Evolutionary conservation across 2,113 vertebrate genomes (phyloP), one percentile per base, ranked within the genome.

Genomic region (Accipiter virgatus): DNA sequence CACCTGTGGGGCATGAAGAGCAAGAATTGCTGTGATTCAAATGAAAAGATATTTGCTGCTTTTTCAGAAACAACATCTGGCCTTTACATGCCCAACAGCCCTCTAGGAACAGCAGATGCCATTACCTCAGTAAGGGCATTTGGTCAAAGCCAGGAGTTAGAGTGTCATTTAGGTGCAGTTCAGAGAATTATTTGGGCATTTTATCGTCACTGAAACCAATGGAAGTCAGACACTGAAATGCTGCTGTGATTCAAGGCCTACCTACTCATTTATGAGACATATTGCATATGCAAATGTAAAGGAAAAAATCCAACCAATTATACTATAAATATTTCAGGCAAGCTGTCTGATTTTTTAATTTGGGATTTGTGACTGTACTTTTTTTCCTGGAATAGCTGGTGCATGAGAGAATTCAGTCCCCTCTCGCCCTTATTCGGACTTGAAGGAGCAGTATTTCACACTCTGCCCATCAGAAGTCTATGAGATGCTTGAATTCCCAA

Each of bases 1-100:
- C 16, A 45, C 21, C 38, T 17, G 10, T 0, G 0, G 21, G 36
- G 42, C 65, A 38, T 1, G 3, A 43, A 58, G 31, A 53, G 34
- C 40, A 78, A 70, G 55, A 71, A 48, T 43, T 45, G 18, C 19
- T 70, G 47, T 38, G 42, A 65, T 43, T 50, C 29, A 70, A 73
- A 77, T 63, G 13, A 73, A 65, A 85, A 80, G 0, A 6, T 50
- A 43, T 31, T 77, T 90, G 10, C 53, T 77, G 48, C n/a, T 58
- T 90, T 81, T 77, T 34, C 29, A 81, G 56, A 83, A 67, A 40
- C 11, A 29, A 22, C 2, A 1, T 13, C 22, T 62, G 43, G 14
- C 31, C 40, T 87, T 84, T 84, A 56, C 7, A 15, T 27, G 9
- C 18, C 22, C 12, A 34, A 29, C 13, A 20, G 16, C 20, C 26